A percentile compares a stretch with the other conserved stretches of the same genome.
These are phyloP conservation scores for Leucophenga montana DNA, from an alignment of 2,888 invertebrate species.

Conservation along the genomic window DNA sequence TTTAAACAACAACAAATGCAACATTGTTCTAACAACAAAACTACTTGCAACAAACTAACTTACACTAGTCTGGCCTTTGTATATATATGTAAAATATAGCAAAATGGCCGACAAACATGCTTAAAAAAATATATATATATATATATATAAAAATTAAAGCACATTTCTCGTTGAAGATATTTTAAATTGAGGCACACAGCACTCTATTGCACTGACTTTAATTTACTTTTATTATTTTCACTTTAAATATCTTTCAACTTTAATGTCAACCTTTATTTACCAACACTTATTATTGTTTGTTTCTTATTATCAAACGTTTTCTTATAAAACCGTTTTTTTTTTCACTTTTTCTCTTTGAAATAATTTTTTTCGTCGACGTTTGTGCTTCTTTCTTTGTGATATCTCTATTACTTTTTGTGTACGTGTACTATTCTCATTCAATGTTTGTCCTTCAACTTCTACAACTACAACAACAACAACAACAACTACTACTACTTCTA, in stretches of 20 bases:
- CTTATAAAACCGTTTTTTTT: too few species aligned
- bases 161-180: too few species aligned
- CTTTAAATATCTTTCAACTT: background rate
- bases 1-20: background rate
- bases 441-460: conserved; percentile 11
- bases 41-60: background rate
- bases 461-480: conserved; percentile 5
- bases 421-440: background rate
- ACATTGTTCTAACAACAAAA: background rate
- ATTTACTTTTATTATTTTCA: background rate
- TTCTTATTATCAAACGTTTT: background rate
- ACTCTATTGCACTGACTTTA: background rate
- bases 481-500: conserved; percentile 17
- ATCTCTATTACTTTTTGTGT: background rate
- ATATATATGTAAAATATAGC: background rate
- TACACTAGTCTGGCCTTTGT: background rate
- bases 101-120: too few species aligned
- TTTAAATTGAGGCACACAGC: background rate
- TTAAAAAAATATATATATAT: too few species aligned
- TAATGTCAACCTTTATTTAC: background rate
- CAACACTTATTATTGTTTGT: background rate
- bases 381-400: background rate
- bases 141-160: too few species aligned
- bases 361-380: conserved; percentile 2
- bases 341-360: background rate